phyloP scores from a whole-genome alignment of 2,113 vertebrate species.

The Tupaia chinensis region DNA sequence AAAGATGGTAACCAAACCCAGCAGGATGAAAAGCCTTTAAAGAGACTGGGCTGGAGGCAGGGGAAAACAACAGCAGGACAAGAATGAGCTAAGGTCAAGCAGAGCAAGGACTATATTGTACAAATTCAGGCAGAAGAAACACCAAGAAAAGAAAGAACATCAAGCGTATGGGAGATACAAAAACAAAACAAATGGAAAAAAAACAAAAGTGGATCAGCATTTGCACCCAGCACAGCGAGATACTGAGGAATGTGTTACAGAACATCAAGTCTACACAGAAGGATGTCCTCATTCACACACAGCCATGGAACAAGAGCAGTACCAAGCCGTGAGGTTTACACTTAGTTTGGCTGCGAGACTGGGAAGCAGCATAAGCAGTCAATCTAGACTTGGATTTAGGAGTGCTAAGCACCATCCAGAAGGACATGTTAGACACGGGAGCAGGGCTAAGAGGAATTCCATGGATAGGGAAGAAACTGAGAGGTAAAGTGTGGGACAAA shows the following conservation, averaged over 20 bases:
- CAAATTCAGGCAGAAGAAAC: neutral
- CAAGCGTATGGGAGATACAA: neutral
- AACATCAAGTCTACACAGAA: neutral
- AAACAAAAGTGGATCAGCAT: neutral
- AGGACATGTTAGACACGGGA: neutral
- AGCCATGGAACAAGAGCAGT: neutral
- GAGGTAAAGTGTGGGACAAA: neutral
- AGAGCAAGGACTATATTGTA: neutral
- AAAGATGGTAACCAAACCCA: neutral
- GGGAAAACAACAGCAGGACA: neutral
- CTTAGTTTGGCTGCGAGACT: too few species aligned
- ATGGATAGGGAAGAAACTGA: neutral
- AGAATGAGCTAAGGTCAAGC: neutral
- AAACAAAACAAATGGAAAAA: neutral
- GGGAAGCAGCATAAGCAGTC: neutral
- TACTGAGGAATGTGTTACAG: neutral
- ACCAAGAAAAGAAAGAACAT: neutral
- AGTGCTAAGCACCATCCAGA: neutral
- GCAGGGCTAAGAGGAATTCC: rapidly evolving
- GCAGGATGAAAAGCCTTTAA: neutral
- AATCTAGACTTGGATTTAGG: neutral
- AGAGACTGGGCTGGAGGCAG: neutral
- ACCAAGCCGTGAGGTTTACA: too few species aligned
- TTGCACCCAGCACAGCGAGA: neutral
- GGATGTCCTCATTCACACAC: neutral